Evolutionary conservation across 2,888 invertebrate genomes (phyloP).

Genomic region (Proisotoma minuta): DNA sequence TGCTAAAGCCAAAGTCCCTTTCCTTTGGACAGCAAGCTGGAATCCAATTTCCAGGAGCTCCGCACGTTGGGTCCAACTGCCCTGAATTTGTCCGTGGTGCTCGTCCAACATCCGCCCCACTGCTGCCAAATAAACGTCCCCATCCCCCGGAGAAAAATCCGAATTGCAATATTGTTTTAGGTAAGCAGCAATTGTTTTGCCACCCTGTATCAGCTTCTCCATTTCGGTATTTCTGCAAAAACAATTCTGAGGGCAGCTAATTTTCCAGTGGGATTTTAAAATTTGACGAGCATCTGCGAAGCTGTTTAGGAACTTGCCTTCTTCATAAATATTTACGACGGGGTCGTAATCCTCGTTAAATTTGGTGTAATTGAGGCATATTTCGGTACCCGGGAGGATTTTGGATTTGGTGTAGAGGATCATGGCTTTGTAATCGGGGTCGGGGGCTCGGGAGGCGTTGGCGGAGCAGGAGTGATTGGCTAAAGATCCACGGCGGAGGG

Average conservation of each 20-base stretch:
- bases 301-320: background rate
- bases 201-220: background rate
- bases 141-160: no score
- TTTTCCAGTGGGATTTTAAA: background rate
- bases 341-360: background rate
- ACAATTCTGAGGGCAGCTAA: no score
- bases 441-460: background rate
- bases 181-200: background rate
- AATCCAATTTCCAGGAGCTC: background rate
- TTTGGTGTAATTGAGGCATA: background rate
- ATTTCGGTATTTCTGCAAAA: background rate
- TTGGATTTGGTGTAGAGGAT: background rate
- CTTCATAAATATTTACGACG: background rate
- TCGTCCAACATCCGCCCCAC: background rate
- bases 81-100: no score
- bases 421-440: background rate
- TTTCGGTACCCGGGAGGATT: background rate
- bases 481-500: background rate
- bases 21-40: background rate
- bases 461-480: background rate
- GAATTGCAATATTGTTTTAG: no score
- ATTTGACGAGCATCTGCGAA: background rate
- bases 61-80: background rate
- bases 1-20: background rate
- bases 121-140: no score